These are phyloP conservation scores for Dendropsophus ebraccatus DNA, from an alignment of 2,113 vertebrate genomes.

Conservation along the genomic window DNA sequence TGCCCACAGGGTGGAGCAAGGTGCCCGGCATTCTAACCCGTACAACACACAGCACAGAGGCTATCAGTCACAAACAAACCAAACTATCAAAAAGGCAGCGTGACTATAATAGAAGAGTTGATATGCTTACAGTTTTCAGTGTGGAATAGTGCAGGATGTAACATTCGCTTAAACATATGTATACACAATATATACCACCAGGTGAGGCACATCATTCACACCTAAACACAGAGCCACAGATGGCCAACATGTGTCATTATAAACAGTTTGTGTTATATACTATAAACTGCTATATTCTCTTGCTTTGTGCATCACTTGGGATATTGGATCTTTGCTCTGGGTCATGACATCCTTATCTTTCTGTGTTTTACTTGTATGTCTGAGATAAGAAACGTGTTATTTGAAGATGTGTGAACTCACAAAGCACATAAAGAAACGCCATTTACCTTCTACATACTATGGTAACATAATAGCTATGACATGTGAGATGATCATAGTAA, in stretches of 20 bases:
- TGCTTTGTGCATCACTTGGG: background rate
- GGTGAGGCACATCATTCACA: background rate
- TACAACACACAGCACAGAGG: too few species aligned
- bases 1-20: too few species aligned
- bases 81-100: too few species aligned
- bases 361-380: background rate
- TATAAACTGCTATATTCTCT: background rate
- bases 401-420: background rate
- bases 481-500: too few species aligned
- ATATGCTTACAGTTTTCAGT: background rate
- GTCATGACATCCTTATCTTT: conserved; percentile 11
- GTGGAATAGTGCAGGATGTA: background rate
- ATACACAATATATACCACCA: background rate
- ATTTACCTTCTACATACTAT: background rate
- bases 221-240: background rate
- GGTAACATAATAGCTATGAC: background rate
- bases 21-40: too few species aligned
- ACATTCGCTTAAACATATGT: too few species aligned
- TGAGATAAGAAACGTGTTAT: conserved; percentile 2
- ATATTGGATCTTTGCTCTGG: background rate
- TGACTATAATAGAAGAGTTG: background rate
- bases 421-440: background rate
- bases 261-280: background rate
- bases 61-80: too few species aligned
- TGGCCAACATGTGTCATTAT: background rate